Evolutionary conservation across 2,888 invertebrate species (phyloP).

Genomic region (Diploptera punctata): DNA sequence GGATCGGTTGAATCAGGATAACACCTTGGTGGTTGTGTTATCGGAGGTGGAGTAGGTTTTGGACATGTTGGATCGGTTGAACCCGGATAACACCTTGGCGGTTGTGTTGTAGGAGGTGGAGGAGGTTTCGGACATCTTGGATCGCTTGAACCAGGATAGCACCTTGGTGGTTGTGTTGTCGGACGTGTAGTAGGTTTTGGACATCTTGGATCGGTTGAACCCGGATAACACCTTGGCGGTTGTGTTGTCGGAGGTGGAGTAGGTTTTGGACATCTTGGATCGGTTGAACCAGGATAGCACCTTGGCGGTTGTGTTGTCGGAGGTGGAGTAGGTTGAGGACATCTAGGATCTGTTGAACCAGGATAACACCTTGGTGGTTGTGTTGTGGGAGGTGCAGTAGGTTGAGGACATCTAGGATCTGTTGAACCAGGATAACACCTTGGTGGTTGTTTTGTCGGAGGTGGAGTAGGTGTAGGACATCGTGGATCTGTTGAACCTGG

Average conservation of each 20-base stretch:
- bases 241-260: slow-evolving; percentile 41
- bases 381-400: not conserved
- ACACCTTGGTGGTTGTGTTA: slow-evolving; percentile 45
- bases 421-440: slow-evolving; percentile 50
- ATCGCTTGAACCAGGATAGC: slow-evolving; percentile 47
- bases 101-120: slow-evolving; percentile 45
- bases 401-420: slow-evolving; percentile 15
- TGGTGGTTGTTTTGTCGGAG: slow-evolving; percentile 32
- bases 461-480: slow-evolving; percentile 38
- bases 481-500: slow-evolving; percentile 43
- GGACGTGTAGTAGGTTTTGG: slow-evolving; percentile 39
- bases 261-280: slow-evolving; percentile 43
- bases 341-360: slow-evolving; percentile 38
- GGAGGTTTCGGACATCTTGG: slow-evolving; percentile 49
- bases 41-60: slow-evolving; percentile 28
- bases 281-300: slow-evolving; percentile 34
- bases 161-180: slow-evolving; percentile 23
- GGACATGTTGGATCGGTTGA: slow-evolving; percentile 25
- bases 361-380: slow-evolving; percentile 39
- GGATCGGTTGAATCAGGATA: slow-evolving; percentile 48
- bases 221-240: slow-evolving; percentile 46
- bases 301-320: slow-evolving; percentile 9
- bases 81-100: slow-evolving; percentile 49
- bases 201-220: slow-evolving; percentile 50
- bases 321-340: slow-evolving; percentile 31